Evolutionary conservation across 2,797 vertebrate species (phyloP).

Genomic region (Tragopan temminckii): DNA sequence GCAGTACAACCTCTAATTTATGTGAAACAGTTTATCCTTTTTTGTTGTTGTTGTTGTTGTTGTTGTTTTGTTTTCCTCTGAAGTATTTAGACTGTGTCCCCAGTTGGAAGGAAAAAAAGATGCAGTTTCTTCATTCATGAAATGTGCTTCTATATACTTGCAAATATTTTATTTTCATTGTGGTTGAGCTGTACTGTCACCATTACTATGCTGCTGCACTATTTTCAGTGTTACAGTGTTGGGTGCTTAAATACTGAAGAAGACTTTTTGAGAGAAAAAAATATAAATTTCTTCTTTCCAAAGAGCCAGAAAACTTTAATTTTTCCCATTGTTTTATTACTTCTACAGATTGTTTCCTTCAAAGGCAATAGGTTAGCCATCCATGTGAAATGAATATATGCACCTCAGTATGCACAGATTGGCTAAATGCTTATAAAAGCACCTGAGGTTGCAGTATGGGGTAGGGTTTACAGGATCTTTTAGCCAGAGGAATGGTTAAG

Average conservation of each 20-base stretch:
- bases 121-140: neutral
- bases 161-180: neutral
- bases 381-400: neutral
- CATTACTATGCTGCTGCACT: neutral
- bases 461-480: neutral
- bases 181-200: neutral
- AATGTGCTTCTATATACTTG: neutral
- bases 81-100: neutral
- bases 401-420: neutral
- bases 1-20: neutral
- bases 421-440: neutral
- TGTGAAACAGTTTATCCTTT: neutral
- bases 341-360: neutral
- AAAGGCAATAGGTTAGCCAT: neutral
- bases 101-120: neutral
- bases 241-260: neutral
- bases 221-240: neutral
- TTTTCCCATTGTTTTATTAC: neutral
- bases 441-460: rapidly evolving
- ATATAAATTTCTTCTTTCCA: neutral
- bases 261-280: neutral
- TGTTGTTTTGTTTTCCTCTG: neutral
- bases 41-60: no score
- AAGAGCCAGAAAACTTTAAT: neutral
- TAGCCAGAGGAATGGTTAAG: slow-evolving; percentile 30